Evolutionary conservation across 2,888 invertebrate species (phyloP), one percentile per base, ranked within the genome.

Genomic region (Brenthis ino): DNA sequence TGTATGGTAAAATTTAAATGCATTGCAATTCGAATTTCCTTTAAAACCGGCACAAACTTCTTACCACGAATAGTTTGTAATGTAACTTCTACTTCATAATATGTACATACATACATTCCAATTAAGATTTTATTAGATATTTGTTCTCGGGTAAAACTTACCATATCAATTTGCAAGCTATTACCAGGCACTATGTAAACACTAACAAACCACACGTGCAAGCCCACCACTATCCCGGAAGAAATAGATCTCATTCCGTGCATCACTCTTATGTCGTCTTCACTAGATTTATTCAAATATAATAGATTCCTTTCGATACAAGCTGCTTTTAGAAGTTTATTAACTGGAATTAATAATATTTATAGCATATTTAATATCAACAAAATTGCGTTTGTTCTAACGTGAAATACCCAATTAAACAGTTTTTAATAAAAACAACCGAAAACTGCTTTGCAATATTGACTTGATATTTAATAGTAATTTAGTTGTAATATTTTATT

Each of bases 221-320:
- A 8, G 0, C 43, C 4, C 0, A 80, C 77, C 0, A 78, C 74
- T 0, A 77, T 8, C 0, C 24, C 1, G 0, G 80, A 20, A 0
- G 68, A 70, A 0, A 80, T 0, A 13, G 77, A 65, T 28, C 80
- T 72, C 3, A 80, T 75, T 0, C 81, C 82, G 6, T 76, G 78
- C 8, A 84, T 68, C 0, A 76, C 67, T 8, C 68, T 73, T 0
- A 84, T 78, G 14, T 82, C 82, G 11, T 77, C 77, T 11, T 67
- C 72, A 1, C 75, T 58, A 0, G 74, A 69, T 37, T 71, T 76
- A 13, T 74, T 70, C n/a, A 84, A 76, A 0, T 76, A 75, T 0
- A 57, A 69, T 60, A 75, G 76, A 57, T 84, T 84, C 0, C 74
- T 74, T 4, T 69, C 73, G 4, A 82, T 20, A 47, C 79, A 77